Base-by-base conservation (phyloP, 2,888 invertebrate genomes). In the Eulithis prunata region DNA sequence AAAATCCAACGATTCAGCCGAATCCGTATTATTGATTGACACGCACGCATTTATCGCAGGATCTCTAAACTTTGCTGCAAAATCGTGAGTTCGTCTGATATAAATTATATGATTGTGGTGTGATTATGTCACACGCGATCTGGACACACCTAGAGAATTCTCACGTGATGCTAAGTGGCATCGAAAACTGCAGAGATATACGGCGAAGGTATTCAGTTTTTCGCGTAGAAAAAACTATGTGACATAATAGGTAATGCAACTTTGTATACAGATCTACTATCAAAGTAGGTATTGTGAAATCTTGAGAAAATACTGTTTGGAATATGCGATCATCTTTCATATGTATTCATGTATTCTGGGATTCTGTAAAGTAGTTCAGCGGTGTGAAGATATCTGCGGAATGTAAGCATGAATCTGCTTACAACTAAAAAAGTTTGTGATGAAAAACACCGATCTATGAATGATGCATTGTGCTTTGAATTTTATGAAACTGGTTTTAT, bases 261-360 rank as follows among this genome's bases (percentile, higher is more conserved):
- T 2, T 21, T 21, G 32, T 32, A 41, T 41, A 41, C 41, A 11
- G 8, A 41, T 41, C 8, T 41, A 51, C 14, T 56, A 60, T 57
- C 47, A 45, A 46, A 53, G 55, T 32, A 32, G 1, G 2, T 60
- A 57, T 64, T 64, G 64, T 58, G 64, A 64, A 61, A 68, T 61
- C 61, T 61, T 57, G 64, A 14, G 64, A 64, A 60, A 62, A 60
- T 67, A 61, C 45, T 64, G 60, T 60, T 68, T 52, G 61, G 60
- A 68, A 64, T 57, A 68, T 61, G 41, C 55, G 60, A 64, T 64
- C 63, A 61, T 49, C 67, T 63, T 60, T 67, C 67, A 68, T 68
- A 68, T 68, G 60, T 64, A 64, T 68, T 68, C 68, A 68, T 68
- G 53, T 64, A 68, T 68, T 68, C 64, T 46, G 57, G 57, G 51